phyloP scores from a whole-genome alignment of 2,888 invertebrate species.

The Antheraea assamensis region DNA sequence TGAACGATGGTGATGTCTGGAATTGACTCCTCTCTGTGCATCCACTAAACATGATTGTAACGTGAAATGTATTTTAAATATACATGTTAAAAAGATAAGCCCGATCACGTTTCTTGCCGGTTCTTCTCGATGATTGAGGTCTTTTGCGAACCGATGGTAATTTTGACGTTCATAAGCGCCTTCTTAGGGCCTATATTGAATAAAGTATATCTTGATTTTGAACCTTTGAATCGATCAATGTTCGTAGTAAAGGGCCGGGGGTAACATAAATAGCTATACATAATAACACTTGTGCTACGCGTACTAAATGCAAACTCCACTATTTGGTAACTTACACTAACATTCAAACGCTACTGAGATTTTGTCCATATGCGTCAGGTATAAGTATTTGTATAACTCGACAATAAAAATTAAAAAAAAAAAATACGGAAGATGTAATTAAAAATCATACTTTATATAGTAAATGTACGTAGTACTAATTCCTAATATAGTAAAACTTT shows the following conservation, averaged over 20 bases:
- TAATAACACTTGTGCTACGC: conserved; percentile 53
- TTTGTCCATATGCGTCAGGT: conserved; percentile 41
- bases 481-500: conserved; percentile 59
- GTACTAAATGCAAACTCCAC: conserved; percentile 72
- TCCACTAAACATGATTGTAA: too few relatives aligned
- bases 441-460: conserved; percentile 50
- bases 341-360: conserved; percentile 50
- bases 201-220: too few relatives aligned
- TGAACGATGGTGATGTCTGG: too few relatives aligned
- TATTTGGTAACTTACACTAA: conserved; percentile 71
- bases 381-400: conserved; percentile 43
- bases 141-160: too few relatives aligned
- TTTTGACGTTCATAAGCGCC: too few relatives aligned
- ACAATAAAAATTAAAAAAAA: conserved; percentile 54
- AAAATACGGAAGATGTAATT: conserved; percentile 44
- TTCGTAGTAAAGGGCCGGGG: conserved; percentile 15
- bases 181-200: too few relatives aligned
- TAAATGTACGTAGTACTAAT: conserved; percentile 42
- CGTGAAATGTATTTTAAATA: too few relatives aligned
- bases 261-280: conserved; percentile 32
- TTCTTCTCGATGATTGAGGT: too few relatives aligned
- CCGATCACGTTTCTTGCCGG: too few relatives aligned
- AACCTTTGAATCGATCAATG: conserved; percentile 3
- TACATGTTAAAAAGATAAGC: too few relatives aligned
- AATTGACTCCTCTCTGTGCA: too few relatives aligned